These are phyloP conservation scores for Oxyura jamaicensis DNA, from an alignment of 2,113 vertebrate species.

Conservation along the genomic window DNA sequence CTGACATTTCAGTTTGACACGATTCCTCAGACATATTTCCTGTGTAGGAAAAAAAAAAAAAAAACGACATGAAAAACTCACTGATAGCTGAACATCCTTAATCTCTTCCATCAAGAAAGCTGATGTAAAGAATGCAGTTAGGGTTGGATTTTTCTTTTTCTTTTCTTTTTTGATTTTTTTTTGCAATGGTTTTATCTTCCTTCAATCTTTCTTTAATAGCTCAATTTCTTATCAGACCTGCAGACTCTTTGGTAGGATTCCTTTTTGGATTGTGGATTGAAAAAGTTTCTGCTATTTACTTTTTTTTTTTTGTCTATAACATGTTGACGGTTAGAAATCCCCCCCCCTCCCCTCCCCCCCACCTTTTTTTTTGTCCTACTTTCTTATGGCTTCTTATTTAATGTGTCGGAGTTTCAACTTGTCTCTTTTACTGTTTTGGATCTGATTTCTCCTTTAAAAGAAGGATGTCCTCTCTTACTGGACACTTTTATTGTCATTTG, in stretches of 20 bases:
- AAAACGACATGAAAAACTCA: neutral
- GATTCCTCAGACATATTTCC: slow-evolving; percentile 21
- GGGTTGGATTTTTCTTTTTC: neutral
- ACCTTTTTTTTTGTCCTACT: neutral
- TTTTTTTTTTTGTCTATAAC: neutral
- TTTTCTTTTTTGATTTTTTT: neutral
- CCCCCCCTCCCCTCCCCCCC: too few relatives aligned
- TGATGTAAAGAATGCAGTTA: neutral
- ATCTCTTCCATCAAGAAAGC: slow-evolving; percentile 24
- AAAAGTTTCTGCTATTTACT: neutral
- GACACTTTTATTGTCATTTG: too few relatives aligned
- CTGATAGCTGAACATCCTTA: slow-evolving; percentile 15
- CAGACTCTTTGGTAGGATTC: neutral
- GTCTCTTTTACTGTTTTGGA: neutral
- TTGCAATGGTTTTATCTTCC: neutral
- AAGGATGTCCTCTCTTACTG: neutral
- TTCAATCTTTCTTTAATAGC: slow-evolving; percentile 22
- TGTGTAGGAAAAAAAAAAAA: neutral
- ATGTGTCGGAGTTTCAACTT: neutral
- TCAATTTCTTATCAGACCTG: slow-evolving; percentile 27
- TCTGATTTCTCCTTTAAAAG: neutral
- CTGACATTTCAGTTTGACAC: slow-evolving; percentile 55
- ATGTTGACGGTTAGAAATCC: neutral
- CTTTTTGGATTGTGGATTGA: neutral
- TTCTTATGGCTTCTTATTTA: neutral